A percentile compares a stretch with the other conserved stretches of the same genome.
Evolutionary conservation across 2,888 invertebrate genomes (phyloP).

Genomic region (Drosophila anomalipes): DNA sequence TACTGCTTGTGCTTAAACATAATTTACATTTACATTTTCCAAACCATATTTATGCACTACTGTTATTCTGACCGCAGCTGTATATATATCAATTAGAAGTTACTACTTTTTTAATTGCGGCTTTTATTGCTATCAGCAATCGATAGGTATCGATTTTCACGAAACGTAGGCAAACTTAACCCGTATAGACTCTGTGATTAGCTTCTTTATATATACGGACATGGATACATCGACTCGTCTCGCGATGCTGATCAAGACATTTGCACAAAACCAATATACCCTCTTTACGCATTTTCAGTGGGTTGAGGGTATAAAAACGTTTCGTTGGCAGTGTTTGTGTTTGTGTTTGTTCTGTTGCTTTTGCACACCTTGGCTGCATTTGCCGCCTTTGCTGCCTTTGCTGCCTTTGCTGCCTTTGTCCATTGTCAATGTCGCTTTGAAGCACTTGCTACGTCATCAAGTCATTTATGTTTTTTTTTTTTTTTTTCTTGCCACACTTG

Average conservation of each 20-base stretch:
- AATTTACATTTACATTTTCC: too few species aligned
- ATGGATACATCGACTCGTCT: too few species aligned
- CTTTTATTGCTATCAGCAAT: not conserved
- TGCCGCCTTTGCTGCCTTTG: constrained; percentile 18
- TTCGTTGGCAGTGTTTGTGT: not conserved
- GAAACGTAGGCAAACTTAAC: not conserved
- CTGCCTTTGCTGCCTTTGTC: constrained; percentile 27
- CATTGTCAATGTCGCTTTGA: constrained; percentile 79
- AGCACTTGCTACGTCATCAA: constrained; percentile 69
- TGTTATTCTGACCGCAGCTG: too few species aligned
- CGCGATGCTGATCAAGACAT: not conserved
- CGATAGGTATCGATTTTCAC: too few species aligned
- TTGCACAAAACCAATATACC: not conserved
- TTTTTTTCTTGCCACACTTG: constrained; percentile 65
- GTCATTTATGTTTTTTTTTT: constrained; percentile 54
- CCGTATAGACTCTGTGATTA: not conserved
- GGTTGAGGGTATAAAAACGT: not conserved
- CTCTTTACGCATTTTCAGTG: not conserved
- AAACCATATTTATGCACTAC: too few species aligned
- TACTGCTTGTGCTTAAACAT: too few species aligned
- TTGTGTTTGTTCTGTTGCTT: constrained; percentile 23
- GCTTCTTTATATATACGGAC: not conserved
- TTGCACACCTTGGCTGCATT: constrained; percentile 56
- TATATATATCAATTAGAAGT: not conserved
- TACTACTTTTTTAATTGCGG: not conserved